A percentile compares a stretch with the other conserved stretches of the same genome.
Evolutionary conservation across 2,797 vertebrate genomes (phyloP).

Genomic region (Discoglossus pictus): DNA sequence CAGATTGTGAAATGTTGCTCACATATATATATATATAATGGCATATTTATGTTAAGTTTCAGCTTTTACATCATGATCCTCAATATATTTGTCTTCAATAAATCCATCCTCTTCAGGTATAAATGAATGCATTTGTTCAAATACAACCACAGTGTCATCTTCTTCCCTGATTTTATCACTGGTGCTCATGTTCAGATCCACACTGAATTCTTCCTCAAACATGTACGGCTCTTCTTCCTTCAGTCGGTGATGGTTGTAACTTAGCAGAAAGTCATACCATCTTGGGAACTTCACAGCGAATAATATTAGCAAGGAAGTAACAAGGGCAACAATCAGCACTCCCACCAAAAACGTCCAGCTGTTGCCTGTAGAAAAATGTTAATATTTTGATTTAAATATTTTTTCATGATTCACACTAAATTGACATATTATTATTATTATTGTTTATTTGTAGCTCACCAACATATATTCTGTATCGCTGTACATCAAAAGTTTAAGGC

Average conservation of each 20-base stretch:
- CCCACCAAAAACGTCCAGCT: constrained; percentile 83
- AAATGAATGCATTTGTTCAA: constrained; percentile 67
- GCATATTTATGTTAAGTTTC: constrained; percentile 55
- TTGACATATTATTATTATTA: too few relatives aligned
- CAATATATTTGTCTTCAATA: constrained; percentile 88
- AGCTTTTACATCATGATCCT: constrained; percentile 63
- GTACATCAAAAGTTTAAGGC: too few relatives aligned
- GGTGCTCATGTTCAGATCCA: constrained; percentile 52
- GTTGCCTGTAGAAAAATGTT: constrained; percentile 68
- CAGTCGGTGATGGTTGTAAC: constrained; percentile 81
- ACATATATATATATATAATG: too few relatives aligned
- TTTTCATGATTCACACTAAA: too few relatives aligned
- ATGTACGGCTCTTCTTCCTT: constrained; percentile 66
- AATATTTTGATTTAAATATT: too few relatives aligned
- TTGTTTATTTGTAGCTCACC: too few relatives aligned
- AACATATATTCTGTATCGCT: too few relatives aligned
- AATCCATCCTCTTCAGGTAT: constrained; percentile 79
- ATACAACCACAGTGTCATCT: constrained; percentile 60
- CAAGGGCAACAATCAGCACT: constrained; percentile 70
- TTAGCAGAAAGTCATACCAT: constrained; percentile 81
- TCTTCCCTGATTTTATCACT: constrained; percentile 44
- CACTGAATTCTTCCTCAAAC: constrained; percentile 63
- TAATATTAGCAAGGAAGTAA: constrained; percentile 74
- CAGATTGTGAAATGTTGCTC: too few relatives aligned
- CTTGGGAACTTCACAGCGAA: constrained; percentile 80